phyloP scores from a whole-genome alignment of 2,113 vertebrate species.

The Mus spicilegus region DNA sequence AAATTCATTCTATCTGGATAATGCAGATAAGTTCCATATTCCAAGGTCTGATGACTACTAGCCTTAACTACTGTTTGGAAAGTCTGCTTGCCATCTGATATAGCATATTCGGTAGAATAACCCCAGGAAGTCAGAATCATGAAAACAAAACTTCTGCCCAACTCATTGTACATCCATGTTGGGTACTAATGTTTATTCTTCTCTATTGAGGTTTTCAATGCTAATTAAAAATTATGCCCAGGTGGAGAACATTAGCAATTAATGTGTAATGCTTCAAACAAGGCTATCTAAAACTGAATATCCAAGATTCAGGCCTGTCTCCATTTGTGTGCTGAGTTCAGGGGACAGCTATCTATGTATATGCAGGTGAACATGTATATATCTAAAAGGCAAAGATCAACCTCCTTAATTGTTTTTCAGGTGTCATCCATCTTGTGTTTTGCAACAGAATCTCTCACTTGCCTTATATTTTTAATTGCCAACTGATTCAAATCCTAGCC shows the following conservation, averaged over 20 bases:
- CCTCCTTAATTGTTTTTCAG: background rate
- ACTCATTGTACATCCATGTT: background rate
- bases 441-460: background rate
- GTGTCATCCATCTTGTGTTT: background rate
- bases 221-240: background rate
- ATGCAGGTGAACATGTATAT: background rate
- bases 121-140: background rate
- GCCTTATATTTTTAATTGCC: background rate
- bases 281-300: slow-evolving; percentile 14
- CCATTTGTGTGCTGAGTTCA: background rate
- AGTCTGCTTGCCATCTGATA: background rate
- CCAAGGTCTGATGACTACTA: background rate
- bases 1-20: background rate
- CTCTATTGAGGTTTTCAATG: background rate
- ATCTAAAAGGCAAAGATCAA: background rate
- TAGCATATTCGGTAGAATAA: slow-evolving; percentile 22
- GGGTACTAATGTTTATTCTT: background rate
- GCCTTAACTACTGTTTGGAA: background rate
- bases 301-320: background rate
- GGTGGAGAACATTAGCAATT: background rate
- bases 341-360: background rate
- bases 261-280: background rate
- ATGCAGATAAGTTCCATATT: background rate
- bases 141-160: background rate
- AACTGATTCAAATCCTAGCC: background rate